Conservation (phyloP, 1,140 invertebrate species). For the Calliphora vicina region DNA sequence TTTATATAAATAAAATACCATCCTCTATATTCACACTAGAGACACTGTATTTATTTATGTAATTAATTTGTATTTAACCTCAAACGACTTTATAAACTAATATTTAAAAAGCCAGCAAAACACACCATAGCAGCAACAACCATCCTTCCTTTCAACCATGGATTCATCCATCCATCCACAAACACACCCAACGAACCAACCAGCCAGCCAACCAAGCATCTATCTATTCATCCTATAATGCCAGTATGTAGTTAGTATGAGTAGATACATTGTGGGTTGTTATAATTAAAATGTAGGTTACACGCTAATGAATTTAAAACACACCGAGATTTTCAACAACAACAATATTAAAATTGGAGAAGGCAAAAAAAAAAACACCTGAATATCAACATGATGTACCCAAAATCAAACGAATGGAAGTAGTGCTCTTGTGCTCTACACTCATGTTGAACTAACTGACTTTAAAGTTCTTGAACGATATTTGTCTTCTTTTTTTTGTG, state of each 20-base stretch:
- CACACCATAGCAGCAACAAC: neutral
- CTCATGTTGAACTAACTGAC: neutral
- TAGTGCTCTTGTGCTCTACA: neutral
- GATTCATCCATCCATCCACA: neutral
- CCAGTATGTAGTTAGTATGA: too few relatives aligned
- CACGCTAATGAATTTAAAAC: constrained; percentile 28
- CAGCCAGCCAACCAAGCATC: neutral
- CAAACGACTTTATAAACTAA: constrained; percentile 10
- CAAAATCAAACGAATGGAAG: neutral
- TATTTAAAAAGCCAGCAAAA: neutral
- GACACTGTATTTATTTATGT: constrained; percentile 22
- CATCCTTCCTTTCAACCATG: neutral
- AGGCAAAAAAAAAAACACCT: neutral
- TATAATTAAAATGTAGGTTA: constrained; percentile 32
- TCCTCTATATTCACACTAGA: neutral
- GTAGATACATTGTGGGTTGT: neutral
- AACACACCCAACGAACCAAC: neutral
- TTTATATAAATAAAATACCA: neutral
- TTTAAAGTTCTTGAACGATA: neutral
- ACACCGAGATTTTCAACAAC: neutral
- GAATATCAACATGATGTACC: neutral
- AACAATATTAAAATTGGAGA: neutral
- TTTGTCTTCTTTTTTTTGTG: neutral
- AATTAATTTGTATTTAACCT: constrained; percentile 31
- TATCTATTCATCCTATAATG: neutral